A percentile compares a stretch with the other conserved stretches of the same genome.
Conservation (phyloP, 2,888 invertebrate species). For the Argynnis bischoffii region DNA sequence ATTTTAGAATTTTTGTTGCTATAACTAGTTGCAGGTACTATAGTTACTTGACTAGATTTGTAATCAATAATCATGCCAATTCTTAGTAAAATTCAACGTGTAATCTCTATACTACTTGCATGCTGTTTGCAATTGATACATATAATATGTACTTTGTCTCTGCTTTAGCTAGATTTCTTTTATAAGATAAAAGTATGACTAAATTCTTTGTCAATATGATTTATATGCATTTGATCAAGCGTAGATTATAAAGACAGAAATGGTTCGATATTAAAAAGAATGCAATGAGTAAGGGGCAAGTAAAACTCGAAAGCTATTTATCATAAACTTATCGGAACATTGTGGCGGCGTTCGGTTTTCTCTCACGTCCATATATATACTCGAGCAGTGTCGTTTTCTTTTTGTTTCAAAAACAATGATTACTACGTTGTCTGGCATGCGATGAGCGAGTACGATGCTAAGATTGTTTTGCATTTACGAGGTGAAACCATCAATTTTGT, state of each 20-base stretch:
- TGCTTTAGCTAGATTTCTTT: background rate
- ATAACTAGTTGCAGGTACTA: too few species aligned
- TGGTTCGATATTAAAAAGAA: conserved; percentile 41
- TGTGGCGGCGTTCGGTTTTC: conserved; percentile 68
- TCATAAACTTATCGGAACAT: conserved; percentile 78
- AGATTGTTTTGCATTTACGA: conserved; percentile 76
- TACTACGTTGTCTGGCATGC: conserved; percentile 68
- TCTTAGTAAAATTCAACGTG: too few species aligned
- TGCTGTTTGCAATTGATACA: too few species aligned
- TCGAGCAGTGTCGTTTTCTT: conserved; percentile 69
- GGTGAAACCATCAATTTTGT: conserved; percentile 78
- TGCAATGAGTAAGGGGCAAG: conserved; percentile 60
- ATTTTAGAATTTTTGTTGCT: too few species aligned
- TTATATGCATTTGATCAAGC: conserved; percentile 42
- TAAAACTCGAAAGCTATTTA: conserved; percentile 76
- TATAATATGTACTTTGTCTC: background rate
- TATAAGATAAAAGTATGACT: background rate
- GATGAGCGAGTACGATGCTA: conserved; percentile 71
- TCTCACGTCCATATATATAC: conserved; percentile 64
- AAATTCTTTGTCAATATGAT: conserved; percentile 31
- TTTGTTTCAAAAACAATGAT: conserved; percentile 76
- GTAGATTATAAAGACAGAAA: conserved; percentile 38
- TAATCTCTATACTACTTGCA: too few species aligned
- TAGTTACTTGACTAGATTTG: too few species aligned
- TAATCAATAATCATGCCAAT: too few species aligned